These are phyloP conservation scores for Lepus europaeus DNA, from an alignment of 2,113 vertebrate species.

Conservation along the genomic window DNA sequence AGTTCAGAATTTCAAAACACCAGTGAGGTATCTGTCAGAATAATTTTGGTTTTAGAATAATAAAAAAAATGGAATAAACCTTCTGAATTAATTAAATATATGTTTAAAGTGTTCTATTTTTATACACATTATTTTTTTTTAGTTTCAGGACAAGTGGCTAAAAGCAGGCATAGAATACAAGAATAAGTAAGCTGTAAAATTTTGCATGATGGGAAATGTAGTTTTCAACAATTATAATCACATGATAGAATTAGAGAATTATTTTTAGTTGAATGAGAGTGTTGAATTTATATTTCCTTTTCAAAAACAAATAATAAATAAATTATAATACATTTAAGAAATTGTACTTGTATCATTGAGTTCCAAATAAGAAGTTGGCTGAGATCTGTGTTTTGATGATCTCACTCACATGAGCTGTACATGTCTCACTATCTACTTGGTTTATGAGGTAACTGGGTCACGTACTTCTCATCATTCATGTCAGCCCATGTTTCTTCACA, in stretches of 20 bases:
- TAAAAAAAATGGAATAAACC: background rate
- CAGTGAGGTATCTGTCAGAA: background rate
- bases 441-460: background rate
- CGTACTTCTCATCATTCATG: background rate
- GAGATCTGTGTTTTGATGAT: background rate
- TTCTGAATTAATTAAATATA: background rate
- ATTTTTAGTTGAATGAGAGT: background rate
- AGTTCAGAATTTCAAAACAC: constrained; percentile 27
- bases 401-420: background rate
- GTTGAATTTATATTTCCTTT: background rate
- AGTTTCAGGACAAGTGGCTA: background rate
- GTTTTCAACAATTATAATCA: background rate
- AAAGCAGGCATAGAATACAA: background rate
- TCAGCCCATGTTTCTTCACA: background rate
- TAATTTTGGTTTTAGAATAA: background rate
- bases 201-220: background rate
- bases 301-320: background rate
- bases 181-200: background rate
- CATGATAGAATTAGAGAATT: background rate
- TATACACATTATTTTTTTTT: background rate
- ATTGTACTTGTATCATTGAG: background rate
- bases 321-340: background rate
- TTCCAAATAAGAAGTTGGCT: background rate
- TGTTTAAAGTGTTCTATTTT: background rate
- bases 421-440: background rate